phyloP scores from a whole-genome alignment of 2,113 vertebrate genomes.

The Leiothrix lutea region DNA sequence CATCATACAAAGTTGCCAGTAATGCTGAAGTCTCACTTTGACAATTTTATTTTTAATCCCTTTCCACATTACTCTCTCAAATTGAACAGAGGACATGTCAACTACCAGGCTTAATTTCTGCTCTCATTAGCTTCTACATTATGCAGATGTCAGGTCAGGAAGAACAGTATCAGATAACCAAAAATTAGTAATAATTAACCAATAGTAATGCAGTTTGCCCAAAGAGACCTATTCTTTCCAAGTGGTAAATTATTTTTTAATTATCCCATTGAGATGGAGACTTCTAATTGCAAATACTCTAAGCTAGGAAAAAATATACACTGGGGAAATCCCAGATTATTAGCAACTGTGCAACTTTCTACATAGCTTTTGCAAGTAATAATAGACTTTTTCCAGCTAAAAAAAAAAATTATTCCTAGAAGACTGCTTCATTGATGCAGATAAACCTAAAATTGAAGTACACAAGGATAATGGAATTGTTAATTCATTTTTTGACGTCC shows the following conservation, averaged over 20 bases:
- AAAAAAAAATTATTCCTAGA: background rate
- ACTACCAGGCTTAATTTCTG: constrained; percentile 42
- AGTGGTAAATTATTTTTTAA: constrained; percentile 63
- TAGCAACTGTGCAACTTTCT: constrained; percentile 39
- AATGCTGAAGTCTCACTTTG: background rate
- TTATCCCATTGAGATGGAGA: constrained; percentile 37
- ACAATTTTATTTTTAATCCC: constrained; percentile 29
- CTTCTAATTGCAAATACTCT: constrained; percentile 48
- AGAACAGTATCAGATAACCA: constrained; percentile 30
- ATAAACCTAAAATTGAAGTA: constrained; percentile 32
- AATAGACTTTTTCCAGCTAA: constrained; percentile 2
- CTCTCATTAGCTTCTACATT: constrained; percentile 55
- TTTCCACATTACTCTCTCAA: background rate
- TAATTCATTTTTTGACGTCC: constrained; percentile 24
- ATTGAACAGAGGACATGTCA: background rate
- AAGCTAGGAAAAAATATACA: constrained; percentile 36
- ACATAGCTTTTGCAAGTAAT: constrained; percentile 6
- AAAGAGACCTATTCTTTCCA: constrained; percentile 37
- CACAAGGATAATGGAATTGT: background rate
- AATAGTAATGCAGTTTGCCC: constrained; percentile 26
- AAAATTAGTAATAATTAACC: constrained; percentile 60
- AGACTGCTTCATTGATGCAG: background rate
- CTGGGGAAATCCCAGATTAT: constrained; percentile 26
- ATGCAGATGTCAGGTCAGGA: constrained; percentile 60
- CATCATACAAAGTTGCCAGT: background rate